A percentile compares a stretch with the other conserved stretches of the same genome.
Conservation (phyloP, 2,888 invertebrate genomes). For the Calameuta idolon region DNA sequence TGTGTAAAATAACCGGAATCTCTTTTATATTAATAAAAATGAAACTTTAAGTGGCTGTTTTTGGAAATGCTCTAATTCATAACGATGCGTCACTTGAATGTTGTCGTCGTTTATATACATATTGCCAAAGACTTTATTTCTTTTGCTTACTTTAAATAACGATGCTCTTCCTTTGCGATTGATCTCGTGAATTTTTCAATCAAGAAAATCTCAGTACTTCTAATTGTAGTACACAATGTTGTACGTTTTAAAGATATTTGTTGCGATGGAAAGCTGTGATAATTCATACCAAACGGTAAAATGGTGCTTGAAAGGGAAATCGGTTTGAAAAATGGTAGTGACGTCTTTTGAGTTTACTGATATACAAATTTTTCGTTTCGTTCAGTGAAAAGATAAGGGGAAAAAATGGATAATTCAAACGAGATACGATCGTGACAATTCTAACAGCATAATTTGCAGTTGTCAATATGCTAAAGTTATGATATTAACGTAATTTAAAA, state of each 20-base stretch:
- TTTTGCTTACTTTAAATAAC: not conserved
- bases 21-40: not conserved
- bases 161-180: not conserved
- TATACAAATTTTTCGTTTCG: not conserved
- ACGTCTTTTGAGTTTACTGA: not conserved
- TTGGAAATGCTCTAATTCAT: not conserved
- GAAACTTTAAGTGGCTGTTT: not conserved
- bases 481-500: not conserved
- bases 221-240: not conserved
- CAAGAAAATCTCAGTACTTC: not conserved
- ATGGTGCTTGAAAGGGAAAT: not conserved
- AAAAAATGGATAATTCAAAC: not conserved
- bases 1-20: not conserved
- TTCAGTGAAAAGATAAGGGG: not conserved
- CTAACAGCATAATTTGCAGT: too few relatives aligned
- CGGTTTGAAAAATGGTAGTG: not conserved
- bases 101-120: not conserved
- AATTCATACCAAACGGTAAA: constrained; percentile 11
- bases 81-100: not conserved
- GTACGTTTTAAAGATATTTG: not conserved
- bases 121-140: not conserved
- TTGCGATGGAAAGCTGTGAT: constrained; percentile 9
- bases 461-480: too few relatives aligned
- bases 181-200: not conserved
- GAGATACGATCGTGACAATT: not conserved